Percentiles rank a stretch among this genome's conserved stretches.
phyloP scores from a whole-genome alignment of 2,888 invertebrate species.

The Platycheirus rosarum region DNA sequence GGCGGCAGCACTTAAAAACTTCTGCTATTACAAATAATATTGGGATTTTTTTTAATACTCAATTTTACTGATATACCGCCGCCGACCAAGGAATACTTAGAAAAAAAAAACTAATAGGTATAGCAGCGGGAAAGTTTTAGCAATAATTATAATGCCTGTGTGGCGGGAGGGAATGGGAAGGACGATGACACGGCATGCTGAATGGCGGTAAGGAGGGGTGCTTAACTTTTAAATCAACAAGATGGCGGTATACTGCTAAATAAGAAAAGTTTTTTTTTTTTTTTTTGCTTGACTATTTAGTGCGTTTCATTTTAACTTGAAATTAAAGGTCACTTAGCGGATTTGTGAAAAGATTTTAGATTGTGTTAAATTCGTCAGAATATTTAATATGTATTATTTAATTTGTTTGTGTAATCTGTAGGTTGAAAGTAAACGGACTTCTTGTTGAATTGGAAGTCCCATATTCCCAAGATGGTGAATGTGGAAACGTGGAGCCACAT shows the following conservation, averaged over 20 bases:
- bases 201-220: constrained; percentile 13
- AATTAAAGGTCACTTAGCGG: not conserved
- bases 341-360: not conserved
- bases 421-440: no score
- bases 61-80: constrained; percentile 53
- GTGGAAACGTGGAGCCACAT: no score
- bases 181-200: not conserved
- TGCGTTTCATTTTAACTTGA: constrained; percentile 28
- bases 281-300: constrained; percentile 34
- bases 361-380: no score
- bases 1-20: constrained; percentile 60
- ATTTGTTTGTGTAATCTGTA: no score
- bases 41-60: constrained; percentile 53
- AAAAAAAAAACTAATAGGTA: constrained; percentile 4
- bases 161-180: not conserved
- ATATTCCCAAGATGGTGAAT: no score
- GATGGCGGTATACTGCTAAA: constrained; percentile 69
- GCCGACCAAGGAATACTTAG: no score
- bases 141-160: constrained; percentile 63
- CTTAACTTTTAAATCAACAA: constrained; percentile 72
- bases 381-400: not conserved
- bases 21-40: constrained; percentile 53
- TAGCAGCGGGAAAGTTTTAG: constrained; percentile 51
- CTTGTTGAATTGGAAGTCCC: no score
- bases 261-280: constrained; percentile 66